phyloP scores from a whole-genome alignment of 2,113 vertebrate species.

The Scalopus aquaticus region DNA sequence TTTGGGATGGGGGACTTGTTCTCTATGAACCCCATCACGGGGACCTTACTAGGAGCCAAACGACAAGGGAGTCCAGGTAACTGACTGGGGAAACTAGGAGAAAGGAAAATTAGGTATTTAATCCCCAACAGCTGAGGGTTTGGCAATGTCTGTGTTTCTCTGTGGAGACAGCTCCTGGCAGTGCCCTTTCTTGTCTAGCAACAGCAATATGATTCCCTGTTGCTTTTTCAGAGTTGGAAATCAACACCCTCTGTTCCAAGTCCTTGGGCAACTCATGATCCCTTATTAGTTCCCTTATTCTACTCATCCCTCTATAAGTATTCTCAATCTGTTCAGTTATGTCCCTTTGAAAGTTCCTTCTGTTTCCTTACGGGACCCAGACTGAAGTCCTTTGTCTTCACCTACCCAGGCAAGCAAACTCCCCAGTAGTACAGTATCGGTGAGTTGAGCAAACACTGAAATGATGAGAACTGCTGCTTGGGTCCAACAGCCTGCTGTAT shows the following conservation, averaged over 20 bases:
- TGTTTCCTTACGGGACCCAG: neutral
- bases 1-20: neutral
- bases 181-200: neutral
- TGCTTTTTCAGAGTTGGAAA: neutral
- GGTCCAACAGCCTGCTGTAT: neutral
- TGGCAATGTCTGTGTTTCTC: neutral
- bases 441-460: neutral
- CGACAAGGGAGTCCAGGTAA: neutral
- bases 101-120: neutral
- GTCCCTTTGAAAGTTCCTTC: neutral
- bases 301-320: neutral
- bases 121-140: neutral
- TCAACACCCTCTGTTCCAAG: neutral
- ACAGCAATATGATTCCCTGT: neutral
- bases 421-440: neutral
- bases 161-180: neutral
- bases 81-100: neutral
- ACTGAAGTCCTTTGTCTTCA: neutral
- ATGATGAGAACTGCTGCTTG: neutral
- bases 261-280: neutral
- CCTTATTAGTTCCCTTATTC: neutral
- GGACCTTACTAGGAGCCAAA: neutral
- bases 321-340: neutral
- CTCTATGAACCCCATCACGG: neutral
- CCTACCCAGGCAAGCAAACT: neutral